These are phyloP conservation scores for Struthio camelus DNA, from an alignment of 2,113 vertebrate genomes.

Conservation along the genomic window DNA sequence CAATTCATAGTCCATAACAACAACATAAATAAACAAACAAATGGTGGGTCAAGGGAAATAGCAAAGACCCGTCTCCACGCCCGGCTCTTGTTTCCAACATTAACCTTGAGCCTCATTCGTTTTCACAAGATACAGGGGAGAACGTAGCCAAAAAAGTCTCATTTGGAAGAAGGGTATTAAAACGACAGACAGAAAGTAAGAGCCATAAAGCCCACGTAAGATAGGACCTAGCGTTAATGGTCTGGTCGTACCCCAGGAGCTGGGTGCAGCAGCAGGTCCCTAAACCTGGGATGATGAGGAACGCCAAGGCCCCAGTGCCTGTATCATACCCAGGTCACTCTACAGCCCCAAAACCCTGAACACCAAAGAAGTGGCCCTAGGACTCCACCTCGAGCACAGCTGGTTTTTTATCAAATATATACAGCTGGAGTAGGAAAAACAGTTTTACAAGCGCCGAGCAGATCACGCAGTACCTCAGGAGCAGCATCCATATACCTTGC, in stretches of 20 bases:
- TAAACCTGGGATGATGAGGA: neutral
- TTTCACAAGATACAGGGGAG: neutral
- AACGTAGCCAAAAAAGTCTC: neutral
- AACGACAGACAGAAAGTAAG: neutral
- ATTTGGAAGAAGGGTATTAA: neutral
- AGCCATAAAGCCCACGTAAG: neutral
- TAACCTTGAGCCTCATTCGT: neutral
- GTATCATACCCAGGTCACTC: neutral
- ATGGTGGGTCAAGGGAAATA: neutral
- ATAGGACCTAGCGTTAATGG: neutral
- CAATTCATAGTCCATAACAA: too few relatives aligned
- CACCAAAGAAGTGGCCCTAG: neutral
- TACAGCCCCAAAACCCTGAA: neutral
- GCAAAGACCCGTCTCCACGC: neutral
- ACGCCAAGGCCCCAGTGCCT: neutral
- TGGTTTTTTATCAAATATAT: slow-evolving; percentile 6
- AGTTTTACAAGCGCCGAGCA: neutral
- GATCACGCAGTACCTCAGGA: slow-evolving; percentile 7
- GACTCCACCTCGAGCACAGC: neutral
- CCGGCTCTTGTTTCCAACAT: neutral
- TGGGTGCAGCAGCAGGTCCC: fast-evolving
- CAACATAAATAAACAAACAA: too few relatives aligned
- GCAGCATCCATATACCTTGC: slow-evolving; percentile 1
- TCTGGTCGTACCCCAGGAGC: neutral
- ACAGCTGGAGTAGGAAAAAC: neutral